A percentile compares a stretch with the other conserved stretches of the same genome.
Evolutionary conservation across 2,113 vertebrate genomes (phyloP).

Genomic region (Phylloscopus trochilus): DNA sequence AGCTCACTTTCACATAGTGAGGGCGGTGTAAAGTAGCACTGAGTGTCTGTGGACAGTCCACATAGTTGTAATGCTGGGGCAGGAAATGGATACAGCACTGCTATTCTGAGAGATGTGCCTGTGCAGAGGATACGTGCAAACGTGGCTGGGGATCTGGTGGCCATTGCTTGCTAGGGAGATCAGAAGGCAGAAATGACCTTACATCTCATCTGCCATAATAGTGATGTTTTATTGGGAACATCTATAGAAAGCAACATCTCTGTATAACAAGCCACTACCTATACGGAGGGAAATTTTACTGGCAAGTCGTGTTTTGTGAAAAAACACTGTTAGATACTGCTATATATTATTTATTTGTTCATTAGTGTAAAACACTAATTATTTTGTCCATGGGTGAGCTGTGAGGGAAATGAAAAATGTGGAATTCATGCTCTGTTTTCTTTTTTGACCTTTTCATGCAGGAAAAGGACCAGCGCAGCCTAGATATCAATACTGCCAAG

Average conservation of each 20-base stretch:
- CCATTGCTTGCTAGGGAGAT: background rate
- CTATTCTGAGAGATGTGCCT: rapidly evolving
- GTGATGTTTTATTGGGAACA: background rate
- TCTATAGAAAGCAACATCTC: background rate
- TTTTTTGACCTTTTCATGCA: slow-evolving; percentile 61
- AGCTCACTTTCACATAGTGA: rapidly evolving
- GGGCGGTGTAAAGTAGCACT: background rate
- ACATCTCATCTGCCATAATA: rapidly evolving
- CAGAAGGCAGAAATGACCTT: background rate
- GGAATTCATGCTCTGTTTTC: background rate
- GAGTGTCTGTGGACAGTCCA: background rate
- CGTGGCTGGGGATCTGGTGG: background rate
- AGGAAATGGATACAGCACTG: rapidly evolving
- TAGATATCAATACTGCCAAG: slow-evolving; percentile 99
- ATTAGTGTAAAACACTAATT: background rate
- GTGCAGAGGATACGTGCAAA: rapidly evolving
- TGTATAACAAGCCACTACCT: background rate
- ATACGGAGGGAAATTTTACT: background rate
- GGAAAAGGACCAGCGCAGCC: slow-evolving; percentile 99
- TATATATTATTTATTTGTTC: background rate
- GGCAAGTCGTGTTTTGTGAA: background rate
- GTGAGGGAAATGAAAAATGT: background rate
- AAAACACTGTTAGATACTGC: background rate
- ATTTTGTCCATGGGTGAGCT: background rate
- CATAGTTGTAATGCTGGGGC: rapidly evolving